Conservation (phyloP, 2,888 invertebrate genomes). For the Latheticus oryzae region DNA sequence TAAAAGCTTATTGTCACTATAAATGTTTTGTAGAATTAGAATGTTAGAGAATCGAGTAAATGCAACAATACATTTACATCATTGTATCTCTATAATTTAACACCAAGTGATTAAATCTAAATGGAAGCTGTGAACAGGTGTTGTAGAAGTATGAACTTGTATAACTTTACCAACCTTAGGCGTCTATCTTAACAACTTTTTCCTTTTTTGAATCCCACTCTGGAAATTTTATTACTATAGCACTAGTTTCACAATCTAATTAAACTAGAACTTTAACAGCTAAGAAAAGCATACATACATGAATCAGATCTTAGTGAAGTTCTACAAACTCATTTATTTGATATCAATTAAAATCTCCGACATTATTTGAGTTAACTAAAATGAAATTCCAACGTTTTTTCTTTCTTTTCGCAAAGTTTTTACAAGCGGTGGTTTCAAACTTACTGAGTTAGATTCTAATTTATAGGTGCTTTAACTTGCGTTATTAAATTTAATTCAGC, state of each 20-base stretch:
- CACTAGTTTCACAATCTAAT: slow-evolving; percentile 10
- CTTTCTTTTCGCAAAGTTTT: neutral
- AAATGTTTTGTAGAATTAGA: no score
- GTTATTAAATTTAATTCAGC: slow-evolving; percentile 8
- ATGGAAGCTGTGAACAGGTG: slow-evolving; percentile 16
- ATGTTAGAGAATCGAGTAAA: no score
- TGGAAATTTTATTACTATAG: slow-evolving; percentile 1
- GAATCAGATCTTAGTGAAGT: no score
- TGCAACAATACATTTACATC: slow-evolving; percentile 6
- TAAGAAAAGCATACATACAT: no score
- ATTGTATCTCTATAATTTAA: slow-evolving; percentile 20
- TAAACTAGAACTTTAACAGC: no score
- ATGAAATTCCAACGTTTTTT: slow-evolving; percentile 1
- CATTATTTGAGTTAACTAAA: no score
- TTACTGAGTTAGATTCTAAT: slow-evolving; percentile 4
- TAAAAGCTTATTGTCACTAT: no score
- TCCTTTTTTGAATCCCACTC: slow-evolving; percentile 6
- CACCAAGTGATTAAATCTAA: slow-evolving; percentile 14
- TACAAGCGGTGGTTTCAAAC: no score
- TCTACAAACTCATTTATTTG: no score
- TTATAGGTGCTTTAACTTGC: slow-evolving; percentile 6
- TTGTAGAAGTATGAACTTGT: slow-evolving; percentile 10
- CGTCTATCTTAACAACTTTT: slow-evolving; percentile 17
- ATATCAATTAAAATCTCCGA: no score
- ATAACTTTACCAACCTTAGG: slow-evolving; percentile 17